phyloP scores from a whole-genome alignment of 2,797 vertebrate genomes.

The Myripristis jacobus region DNA sequence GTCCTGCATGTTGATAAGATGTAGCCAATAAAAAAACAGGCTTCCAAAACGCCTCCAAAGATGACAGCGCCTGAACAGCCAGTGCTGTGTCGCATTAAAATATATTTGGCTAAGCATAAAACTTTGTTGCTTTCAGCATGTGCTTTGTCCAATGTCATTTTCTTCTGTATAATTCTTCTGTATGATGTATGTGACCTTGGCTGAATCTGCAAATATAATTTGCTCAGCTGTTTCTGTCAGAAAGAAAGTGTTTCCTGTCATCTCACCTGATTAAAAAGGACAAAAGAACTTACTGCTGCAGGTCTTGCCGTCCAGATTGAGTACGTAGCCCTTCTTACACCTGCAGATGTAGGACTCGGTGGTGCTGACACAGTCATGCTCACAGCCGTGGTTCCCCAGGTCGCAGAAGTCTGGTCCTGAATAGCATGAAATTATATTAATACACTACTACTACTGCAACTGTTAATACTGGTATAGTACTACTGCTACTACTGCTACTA shows the following conservation, averaged over 20 bases:
- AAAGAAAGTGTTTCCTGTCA: not conserved
- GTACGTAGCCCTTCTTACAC: conserved; percentile 85
- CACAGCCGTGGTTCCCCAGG: conserved; percentile 85
- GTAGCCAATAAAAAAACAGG: not conserved
- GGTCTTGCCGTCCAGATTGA: conserved; percentile 87
- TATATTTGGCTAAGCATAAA: too few relatives aligned
- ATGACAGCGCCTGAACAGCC: too few relatives aligned
- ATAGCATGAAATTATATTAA: too few relatives aligned
- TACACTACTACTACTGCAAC: too few relatives aligned
- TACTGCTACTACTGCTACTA: too few relatives aligned
- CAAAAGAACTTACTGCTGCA: conserved; percentile 86
- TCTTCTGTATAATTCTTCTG: too few relatives aligned
- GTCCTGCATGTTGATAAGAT: not conserved
- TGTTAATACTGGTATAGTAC: too few relatives aligned
- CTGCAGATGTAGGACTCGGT: conserved; percentile 86
- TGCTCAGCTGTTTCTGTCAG: not conserved
- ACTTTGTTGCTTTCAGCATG: too few relatives aligned
- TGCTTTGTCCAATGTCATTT: too few relatives aligned
- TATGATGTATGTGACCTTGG: not conserved
- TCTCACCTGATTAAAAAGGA: not conserved
- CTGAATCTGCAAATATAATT: not conserved
- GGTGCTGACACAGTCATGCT: conserved; percentile 88
- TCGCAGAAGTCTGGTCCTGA: too few relatives aligned
- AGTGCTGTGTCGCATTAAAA: too few relatives aligned
- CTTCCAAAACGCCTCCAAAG: too few relatives aligned